Conservation (phyloP, 2,888 invertebrate species). For the Camponotus fellah region DNA sequence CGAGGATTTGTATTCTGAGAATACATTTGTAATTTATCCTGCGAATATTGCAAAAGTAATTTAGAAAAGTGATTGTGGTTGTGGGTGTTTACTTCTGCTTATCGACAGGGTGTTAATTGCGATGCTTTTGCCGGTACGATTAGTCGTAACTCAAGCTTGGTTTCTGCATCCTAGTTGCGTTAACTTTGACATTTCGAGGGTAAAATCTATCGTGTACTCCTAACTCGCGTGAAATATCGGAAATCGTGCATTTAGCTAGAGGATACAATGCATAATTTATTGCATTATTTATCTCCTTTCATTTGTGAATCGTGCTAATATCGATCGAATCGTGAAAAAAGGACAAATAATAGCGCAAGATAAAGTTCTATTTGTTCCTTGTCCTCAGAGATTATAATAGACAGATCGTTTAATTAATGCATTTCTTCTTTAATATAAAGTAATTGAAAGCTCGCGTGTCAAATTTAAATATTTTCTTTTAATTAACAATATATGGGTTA, state of each 20-base stretch:
- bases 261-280: slow-evolving; percentile 22
- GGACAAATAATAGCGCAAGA: neutral
- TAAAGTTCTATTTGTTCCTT: neutral
- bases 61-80: slow-evolving; percentile 25
- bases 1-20: neutral
- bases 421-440: neutral
- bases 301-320: slow-evolving; percentile 2
- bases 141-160: slow-evolving; percentile 28
- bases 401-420: neutral
- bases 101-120: slow-evolving; percentile 30
- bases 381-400: neutral
- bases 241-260: slow-evolving; percentile 13
- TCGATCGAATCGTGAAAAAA: neutral
- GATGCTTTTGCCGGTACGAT: slow-evolving; percentile 15
- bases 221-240: slow-evolving; percentile 16
- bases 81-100: slow-evolving; percentile 37
- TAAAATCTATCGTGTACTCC: slow-evolving; percentile 28
- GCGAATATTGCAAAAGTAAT: neutral
- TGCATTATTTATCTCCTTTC: neutral
- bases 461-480: neutral
- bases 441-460: neutral
- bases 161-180: slow-evolving; percentile 19
- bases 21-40: neutral
- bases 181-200: slow-evolving; percentile 25
- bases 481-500: neutral